phyloP scores from a whole-genome alignment of 2,113 vertebrate genomes.

The Odontesthes bonariensis region DNA sequence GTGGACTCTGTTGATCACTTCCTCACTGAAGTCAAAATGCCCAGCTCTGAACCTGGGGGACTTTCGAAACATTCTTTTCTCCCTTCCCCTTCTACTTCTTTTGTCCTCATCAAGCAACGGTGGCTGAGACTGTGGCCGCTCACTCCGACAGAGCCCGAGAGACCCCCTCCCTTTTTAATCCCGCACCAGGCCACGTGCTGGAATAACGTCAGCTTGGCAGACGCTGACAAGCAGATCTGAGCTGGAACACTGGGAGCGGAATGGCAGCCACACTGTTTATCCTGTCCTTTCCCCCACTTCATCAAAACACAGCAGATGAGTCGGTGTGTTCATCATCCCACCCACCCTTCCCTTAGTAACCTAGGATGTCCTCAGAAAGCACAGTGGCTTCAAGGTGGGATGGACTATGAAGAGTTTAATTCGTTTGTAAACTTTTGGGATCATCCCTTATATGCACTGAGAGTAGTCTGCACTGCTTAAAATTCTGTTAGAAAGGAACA shows the following conservation, averaged over 20 bases:
- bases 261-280: slow-evolving; percentile 58
- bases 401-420: not conserved
- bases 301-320: slow-evolving; percentile 68
- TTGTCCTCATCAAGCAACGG: slow-evolving; percentile 23
- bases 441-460: not conserved
- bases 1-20: slow-evolving; percentile 63
- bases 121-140: slow-evolving; percentile 28
- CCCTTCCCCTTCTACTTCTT: slow-evolving; percentile 19
- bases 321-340: slow-evolving; percentile 21
- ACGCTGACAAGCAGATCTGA: slow-evolving; percentile 55
- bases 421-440: not conserved
- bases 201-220: slow-evolving; percentile 49
- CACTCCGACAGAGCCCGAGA: not conserved
- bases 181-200: slow-evolving; percentile 37
- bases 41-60: slow-evolving; percentile 68
- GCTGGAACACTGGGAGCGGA: slow-evolving; percentile 50
- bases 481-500: too few relatives aligned
- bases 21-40: slow-evolving; percentile 82
- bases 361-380: slow-evolving; percentile 16
- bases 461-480: too few relatives aligned
- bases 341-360: slow-evolving; percentile 10
- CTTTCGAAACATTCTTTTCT: slow-evolving; percentile 69
- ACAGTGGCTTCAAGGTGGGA: slow-evolving; percentile 1
- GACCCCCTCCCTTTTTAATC: slow-evolving; percentile 27
- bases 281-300: slow-evolving; percentile 49